Conservation (phyloP, 2,888 invertebrate species). For the Periphyllus acericola region DNA sequence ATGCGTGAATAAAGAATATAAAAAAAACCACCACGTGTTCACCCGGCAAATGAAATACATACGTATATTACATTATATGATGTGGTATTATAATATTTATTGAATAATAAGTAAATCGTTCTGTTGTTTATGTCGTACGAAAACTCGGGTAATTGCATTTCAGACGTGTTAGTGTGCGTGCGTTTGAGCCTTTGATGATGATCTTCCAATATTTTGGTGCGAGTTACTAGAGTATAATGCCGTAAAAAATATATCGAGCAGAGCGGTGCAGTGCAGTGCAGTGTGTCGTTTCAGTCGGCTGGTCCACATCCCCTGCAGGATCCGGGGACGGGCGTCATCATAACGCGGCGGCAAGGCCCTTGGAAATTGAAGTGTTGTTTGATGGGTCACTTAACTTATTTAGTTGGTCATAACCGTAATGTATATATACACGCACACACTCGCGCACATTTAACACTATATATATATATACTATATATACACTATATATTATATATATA, state of each 20-base stretch:
- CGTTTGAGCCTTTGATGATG: no score
- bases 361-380: conserved; percentile 34
- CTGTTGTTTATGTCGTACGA: not conserved
- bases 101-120: not conserved
- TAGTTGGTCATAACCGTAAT: not conserved
- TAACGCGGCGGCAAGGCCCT: not conserved
- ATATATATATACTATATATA: not conserved
- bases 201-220: not conserved
- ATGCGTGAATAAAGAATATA: no score
- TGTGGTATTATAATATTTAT: no score
- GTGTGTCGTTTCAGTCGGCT: not conserved
- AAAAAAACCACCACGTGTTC: not conserved
- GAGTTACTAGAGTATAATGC: not conserved
- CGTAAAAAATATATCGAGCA: no score
- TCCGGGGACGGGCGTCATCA: not conserved
- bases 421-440: not conserved
- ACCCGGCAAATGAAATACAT: not conserved
- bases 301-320: not conserved
- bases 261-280: no score
- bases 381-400: conserved; percentile 25
- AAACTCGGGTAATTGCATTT: not conserved
- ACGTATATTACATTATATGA: no score
- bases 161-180: not conserved
- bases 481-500: no score
- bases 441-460: not conserved